These are phyloP conservation scores for Rhagologus leucostigma DNA, from an alignment of 2,113 vertebrate genomes.

Conservation along the genomic window DNA sequence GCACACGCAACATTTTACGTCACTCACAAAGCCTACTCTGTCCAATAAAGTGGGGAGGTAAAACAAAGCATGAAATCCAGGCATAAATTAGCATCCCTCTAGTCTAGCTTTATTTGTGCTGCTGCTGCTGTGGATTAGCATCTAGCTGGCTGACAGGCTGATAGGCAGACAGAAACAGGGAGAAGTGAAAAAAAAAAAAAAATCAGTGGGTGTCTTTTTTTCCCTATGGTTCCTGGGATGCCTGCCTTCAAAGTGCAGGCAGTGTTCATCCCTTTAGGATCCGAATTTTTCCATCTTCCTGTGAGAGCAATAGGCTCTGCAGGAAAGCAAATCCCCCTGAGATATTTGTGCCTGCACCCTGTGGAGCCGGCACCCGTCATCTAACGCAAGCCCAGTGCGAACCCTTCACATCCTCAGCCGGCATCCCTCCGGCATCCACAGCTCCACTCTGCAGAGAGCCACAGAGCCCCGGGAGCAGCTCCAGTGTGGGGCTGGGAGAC, in stretches of 20 bases:
- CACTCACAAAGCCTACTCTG: conserved; percentile 63
- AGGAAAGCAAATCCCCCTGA: background rate
- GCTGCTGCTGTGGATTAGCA: conserved; percentile 60
- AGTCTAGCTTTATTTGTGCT: conserved; percentile 57
- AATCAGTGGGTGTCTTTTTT: conserved; percentile 46
- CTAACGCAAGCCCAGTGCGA: background rate
- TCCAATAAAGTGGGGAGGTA: conserved; percentile 64
- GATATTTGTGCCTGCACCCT: background rate
- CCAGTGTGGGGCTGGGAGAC: background rate
- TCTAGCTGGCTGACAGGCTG: conserved; percentile 56
- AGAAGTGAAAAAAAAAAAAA: background rate
- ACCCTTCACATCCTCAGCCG: background rate
- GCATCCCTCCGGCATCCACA: background rate
- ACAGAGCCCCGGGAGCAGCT: background rate
- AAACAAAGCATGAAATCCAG: conserved; percentile 60
- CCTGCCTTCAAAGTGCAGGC: conserved; percentile 25
- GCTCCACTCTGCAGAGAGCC: background rate
- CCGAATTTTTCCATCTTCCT: conserved; percentile 10
- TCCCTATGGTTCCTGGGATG: background rate
- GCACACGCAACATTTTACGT: conserved; percentile 52
- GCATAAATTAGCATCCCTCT: conserved; percentile 64
- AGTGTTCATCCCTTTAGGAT: conserved; percentile 38
- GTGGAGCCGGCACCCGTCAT: background rate
- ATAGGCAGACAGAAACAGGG: conserved; percentile 55
- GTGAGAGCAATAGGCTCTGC: conserved; percentile 3